phyloP scores from a whole-genome alignment of 2,113 vertebrate species.

The Gobiocypris rarus region DNA sequence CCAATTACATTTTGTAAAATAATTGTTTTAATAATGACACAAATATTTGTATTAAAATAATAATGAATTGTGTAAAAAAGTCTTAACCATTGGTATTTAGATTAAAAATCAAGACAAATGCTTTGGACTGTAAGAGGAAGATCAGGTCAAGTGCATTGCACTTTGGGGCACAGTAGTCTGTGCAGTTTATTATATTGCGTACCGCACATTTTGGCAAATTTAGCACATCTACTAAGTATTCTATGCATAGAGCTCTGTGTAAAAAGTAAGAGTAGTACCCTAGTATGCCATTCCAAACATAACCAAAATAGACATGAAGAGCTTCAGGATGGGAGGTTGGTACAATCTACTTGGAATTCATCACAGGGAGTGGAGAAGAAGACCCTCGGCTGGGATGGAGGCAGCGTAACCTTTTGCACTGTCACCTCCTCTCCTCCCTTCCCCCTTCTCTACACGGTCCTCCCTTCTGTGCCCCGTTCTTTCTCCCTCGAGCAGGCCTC shows the following conservation, averaged over 20 bases:
- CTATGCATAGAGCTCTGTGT: not conserved
- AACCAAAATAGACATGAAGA: slow-evolving; percentile 6
- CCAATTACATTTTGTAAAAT: no score
- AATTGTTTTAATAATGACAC: not conserved
- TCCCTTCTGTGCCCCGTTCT: not conserved
- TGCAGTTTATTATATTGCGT: not conserved
- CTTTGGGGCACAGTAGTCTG: not conserved
- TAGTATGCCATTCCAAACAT: not conserved
- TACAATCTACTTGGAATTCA: slow-evolving; percentile 26
- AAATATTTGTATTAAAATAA: not conserved
- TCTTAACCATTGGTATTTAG: not conserved
- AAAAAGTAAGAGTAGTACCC: not conserved
- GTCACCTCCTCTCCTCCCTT: slow-evolving; percentile 39
- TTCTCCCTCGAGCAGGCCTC: slow-evolving; percentile 50
- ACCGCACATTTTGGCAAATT: not conserved
- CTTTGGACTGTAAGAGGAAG: not conserved
- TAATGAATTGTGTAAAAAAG: not conserved
- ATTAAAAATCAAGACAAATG: not conserved
- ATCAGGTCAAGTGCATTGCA: not conserved
- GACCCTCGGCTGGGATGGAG: slow-evolving; percentile 20
- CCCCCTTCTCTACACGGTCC: not conserved
- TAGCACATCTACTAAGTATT: not conserved
- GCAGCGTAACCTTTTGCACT: slow-evolving; percentile 47
- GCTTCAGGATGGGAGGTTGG: slow-evolving; percentile 3
- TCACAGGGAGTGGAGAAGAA: slow-evolving; percentile 43